Evolutionary conservation across 2,888 invertebrate genomes (phyloP), one percentile per base, ranked within the genome.

Genomic region (Synanthedon vespiformis): DNA sequence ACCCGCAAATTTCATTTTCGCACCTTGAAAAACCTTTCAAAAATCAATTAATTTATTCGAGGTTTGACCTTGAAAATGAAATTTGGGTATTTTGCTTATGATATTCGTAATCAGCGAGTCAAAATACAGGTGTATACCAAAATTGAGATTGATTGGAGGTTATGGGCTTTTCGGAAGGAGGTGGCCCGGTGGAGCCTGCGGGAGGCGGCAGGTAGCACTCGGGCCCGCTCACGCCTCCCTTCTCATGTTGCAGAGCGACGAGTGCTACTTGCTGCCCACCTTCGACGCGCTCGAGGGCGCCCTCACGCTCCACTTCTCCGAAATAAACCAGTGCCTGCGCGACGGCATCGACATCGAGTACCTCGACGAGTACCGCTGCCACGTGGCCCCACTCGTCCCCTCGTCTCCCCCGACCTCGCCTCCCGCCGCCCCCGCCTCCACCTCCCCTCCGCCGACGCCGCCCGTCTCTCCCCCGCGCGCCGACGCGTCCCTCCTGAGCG

Each of bases 271-370:
- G 69, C 84, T 71, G 69, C 89, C 89, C 66, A 73, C 76, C 59
- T 89, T 89, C 77, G 70, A 65, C 56, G 89, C 88, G 75, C 75
- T 90, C 57, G 89, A 89, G 80, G 56, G 52, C 62, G 89, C 85
- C 61, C 77, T 57, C 62, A 77, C 85, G 70, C 85, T 79, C 71
- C 79, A 71, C 74, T 78, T 65, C 72, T 75, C 67, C 57, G 85
- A 85, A 65, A 72, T 85, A 55, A 58, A 66, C 67, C 68, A 64
- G 62, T 78, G 77, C 72, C 74, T 80, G 66, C 77, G 77, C 64
- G 74, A 77, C 77, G 82, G 82, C 68, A 76, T 85, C 75, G 62
- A 63, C 65, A 80, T 81, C 58, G 80, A 83, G 58, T 82, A 60
- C 76, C 81, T 85, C 54, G 71, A 74, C 49, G 76, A 72, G 54